Percentiles rank a stretch among this genome's conserved stretches.
phyloP scores from a whole-genome alignment of 1,140 invertebrate species.

The Halotydeus destructor region DNA sequence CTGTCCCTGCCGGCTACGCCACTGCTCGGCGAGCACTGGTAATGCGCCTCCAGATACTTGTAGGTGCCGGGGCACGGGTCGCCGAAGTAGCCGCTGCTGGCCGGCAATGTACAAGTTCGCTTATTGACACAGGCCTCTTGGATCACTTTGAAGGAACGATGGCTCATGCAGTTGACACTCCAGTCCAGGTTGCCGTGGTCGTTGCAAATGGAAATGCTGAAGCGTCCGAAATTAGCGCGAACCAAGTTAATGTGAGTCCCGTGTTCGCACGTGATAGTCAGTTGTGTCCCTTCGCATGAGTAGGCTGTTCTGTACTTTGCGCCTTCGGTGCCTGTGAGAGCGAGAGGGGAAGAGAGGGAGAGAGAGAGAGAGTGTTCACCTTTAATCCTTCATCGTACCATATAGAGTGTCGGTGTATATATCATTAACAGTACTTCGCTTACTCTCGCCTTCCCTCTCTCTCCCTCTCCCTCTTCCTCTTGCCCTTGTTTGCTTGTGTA shows the following conservation, averaged over 20 bases:
- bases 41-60: conserved; percentile 39
- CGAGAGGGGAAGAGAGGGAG: no score
- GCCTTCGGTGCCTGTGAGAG: no score
- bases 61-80: conserved; percentile 36
- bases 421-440: no score
- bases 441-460: no score
- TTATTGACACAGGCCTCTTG: conserved; percentile 28
- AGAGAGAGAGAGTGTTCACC: no score
- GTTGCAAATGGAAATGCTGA: conserved; percentile 89
- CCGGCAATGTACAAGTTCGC: conserved; percentile 66
- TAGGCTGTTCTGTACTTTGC: conserved; percentile 77
- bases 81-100: conserved; percentile 63
- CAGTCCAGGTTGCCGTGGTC: conserved; percentile 81
- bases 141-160: conserved; percentile 28
- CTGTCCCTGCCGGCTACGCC: no score
- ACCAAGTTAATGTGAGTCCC: conserved; percentile 73
- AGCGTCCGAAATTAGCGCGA: conserved; percentile 82
- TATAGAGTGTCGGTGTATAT: no score
- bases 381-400: no score
- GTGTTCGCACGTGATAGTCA: conserved; percentile 65
- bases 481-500: no score
- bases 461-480: no score
- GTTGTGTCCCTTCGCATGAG: conserved; percentile 73
- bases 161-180: conserved; percentile 86
- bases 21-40: no score